Base-by-base conservation (phyloP, 1,140 invertebrate species). In the Bathynomus jamesi region DNA sequence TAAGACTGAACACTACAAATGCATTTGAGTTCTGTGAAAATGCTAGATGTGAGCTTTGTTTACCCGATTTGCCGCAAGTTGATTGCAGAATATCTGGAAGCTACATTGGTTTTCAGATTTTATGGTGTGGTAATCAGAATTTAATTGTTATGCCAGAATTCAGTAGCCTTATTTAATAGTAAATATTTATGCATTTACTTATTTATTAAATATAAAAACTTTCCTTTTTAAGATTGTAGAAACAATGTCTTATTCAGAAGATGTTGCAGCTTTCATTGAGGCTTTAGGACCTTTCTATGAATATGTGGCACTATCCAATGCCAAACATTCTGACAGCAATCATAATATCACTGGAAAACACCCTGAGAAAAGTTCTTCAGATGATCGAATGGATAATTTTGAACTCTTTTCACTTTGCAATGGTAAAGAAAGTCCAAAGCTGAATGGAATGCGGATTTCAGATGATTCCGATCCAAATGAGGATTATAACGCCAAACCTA, bases 251-350 rank as follows among this genome's bases (percentile, higher is more conserved):
- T 69, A 69, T 61, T 61, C 27, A 27, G 27, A 46, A 4, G 67
- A 69, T 27, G 67, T 69, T 4, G 67, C 67, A 7, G 27, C 67
- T 3, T 69, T 69, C 46, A 69, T 69, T 28, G 67, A 69, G 29
- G 53, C 46, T 11, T 30, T 69, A 28, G 67, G 67, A 0, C 67
- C 67, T 28, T 69, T 69, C 29, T 69, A 69, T 32, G 67, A 69
- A 28, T 61, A 69, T 53, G 46, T 69, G 17, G 67, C 53, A 25
- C 21, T 69, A 61, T 28, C 67, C 53, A n/a, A n/a, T n/a, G n/a
- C n/a, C 21, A 5, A 69, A 61, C 46, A 27, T 25, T 3, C 25
- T 40, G 65, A n/a, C 27, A 21, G 40, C 40, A 53, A 11, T 3
- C 40, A 53, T 17, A 53, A 53, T 2, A 53, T 53, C 21, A 53